A percentile compares a stretch with the other conserved stretches of the same genome.
Evolutionary conservation across 2,888 invertebrate genomes (phyloP).

Genomic region (Drosophila sordidula): DNA sequence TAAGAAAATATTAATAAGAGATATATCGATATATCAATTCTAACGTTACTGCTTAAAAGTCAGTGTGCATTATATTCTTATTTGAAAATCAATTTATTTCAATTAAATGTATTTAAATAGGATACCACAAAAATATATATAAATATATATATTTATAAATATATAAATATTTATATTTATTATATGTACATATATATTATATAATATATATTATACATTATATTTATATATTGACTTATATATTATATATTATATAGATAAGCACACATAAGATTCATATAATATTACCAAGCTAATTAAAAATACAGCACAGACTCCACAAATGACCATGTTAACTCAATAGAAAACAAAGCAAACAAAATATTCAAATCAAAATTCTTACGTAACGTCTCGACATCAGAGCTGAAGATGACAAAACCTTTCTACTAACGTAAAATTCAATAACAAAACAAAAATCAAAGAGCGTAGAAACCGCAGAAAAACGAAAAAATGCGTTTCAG

Average conservation of each 20-base stretch:
- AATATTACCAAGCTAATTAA: slow-evolving; percentile 32
- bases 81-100: too few species aligned
- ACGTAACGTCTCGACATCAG: slow-evolving; percentile 39
- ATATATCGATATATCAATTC: too few species aligned
- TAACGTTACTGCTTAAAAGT: too few species aligned
- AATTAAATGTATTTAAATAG: too few species aligned
- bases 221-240: too few species aligned
- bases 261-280: slow-evolving; percentile 8
- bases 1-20: too few species aligned
- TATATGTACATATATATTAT: background rate
- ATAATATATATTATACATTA: background rate
- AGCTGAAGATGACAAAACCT: slow-evolving; percentile 39
- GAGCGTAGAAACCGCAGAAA: slow-evolving; percentile 27
- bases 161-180: too few species aligned
- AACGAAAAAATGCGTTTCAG: slow-evolving; percentile 23
- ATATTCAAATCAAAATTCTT: slow-evolving; percentile 53
- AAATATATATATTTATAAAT: too few species aligned
- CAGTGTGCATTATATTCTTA: too few species aligned
- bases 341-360: slow-evolving; percentile 39
- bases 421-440: slow-evolving; percentile 43
- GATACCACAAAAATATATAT: too few species aligned
- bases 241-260: background rate
- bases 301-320: slow-evolving; percentile 1
- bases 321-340: slow-evolving; percentile 34
- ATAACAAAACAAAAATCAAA: slow-evolving; percentile 47